Evolutionary conservation across 1,140 invertebrate genomes (phyloP).

Genomic region (Samia ricini): DNA sequence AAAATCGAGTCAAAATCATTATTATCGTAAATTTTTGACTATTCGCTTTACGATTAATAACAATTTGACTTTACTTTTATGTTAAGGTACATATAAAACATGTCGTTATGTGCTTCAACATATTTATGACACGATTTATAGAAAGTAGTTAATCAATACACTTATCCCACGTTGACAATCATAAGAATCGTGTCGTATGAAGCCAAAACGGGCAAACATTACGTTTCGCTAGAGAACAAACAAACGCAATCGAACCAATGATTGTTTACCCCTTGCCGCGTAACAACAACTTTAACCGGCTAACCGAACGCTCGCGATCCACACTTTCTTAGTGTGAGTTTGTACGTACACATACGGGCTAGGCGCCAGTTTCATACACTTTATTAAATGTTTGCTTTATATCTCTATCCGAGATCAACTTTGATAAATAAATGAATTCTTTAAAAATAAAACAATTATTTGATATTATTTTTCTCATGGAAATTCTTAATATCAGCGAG

Average conservation of each 20-base stretch:
- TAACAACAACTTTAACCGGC: not conserved
- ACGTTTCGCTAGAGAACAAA: not conserved
- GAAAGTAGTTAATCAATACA: not conserved
- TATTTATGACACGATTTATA: not conserved
- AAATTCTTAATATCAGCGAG: too few relatives aligned
- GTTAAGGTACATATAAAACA: not conserved
- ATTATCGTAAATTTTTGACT: too few relatives aligned
- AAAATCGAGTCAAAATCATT: too few relatives aligned
- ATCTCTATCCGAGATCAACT: not conserved
- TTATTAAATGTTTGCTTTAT: not conserved
- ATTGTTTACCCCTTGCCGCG: slow-evolving; percentile 24
- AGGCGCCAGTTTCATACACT: slow-evolving; percentile 8
- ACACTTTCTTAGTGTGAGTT: not conserved
- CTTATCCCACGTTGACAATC: not conserved
- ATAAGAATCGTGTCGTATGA: slow-evolving; percentile 8
- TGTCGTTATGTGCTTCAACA: not conserved
- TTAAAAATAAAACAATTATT: too few relatives aligned
- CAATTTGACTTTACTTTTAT: too few relatives aligned
- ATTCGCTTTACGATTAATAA: too few relatives aligned
- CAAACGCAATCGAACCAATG: slow-evolving; percentile 9
- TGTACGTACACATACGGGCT: slow-evolving; percentile 2
- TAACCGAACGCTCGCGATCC: slow-evolving; percentile 4
- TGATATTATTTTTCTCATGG: too few relatives aligned
- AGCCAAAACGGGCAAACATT: slow-evolving; percentile 5
- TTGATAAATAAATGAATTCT: too few relatives aligned